Evolutionary conservation across 2,113 vertebrate species (phyloP).

Genomic region (Microcebus tavaratra): DNA sequence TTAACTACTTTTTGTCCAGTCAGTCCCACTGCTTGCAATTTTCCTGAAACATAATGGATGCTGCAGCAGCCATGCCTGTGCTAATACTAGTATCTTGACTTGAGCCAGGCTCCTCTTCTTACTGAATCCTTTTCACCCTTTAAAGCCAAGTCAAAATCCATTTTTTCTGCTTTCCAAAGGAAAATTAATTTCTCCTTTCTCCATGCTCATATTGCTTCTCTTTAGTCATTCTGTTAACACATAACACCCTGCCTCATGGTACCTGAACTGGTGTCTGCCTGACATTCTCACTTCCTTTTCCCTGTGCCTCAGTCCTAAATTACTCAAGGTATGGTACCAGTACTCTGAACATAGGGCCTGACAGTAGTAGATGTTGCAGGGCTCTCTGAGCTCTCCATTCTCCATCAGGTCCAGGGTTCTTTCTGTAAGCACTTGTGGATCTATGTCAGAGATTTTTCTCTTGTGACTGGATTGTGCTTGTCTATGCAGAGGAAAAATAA

Average conservation of each 20-base stretch:
- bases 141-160: background rate
- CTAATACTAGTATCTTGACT: background rate
- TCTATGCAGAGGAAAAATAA: background rate
- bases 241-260: background rate
- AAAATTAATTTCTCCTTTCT: background rate
- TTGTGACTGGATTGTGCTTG: background rate
- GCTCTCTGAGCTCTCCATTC: background rate
- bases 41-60: background rate
- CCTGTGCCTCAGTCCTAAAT: background rate
- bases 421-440: background rate
- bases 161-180: background rate
- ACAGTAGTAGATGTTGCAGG: background rate
- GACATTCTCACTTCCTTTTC: too few species aligned
- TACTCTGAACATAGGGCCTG: background rate
- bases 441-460: background rate
- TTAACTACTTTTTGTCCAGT: background rate
- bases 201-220: background rate
- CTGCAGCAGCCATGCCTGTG: background rate
- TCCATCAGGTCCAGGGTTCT: background rate
- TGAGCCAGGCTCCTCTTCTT: background rate
- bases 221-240: background rate
- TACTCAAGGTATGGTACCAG: background rate
- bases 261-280: background rate
- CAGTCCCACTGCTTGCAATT: background rate
- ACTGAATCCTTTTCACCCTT: background rate